Base-by-base conservation (phyloP, 2,113 vertebrate species). In the Pterocles gutturalis region DNA sequence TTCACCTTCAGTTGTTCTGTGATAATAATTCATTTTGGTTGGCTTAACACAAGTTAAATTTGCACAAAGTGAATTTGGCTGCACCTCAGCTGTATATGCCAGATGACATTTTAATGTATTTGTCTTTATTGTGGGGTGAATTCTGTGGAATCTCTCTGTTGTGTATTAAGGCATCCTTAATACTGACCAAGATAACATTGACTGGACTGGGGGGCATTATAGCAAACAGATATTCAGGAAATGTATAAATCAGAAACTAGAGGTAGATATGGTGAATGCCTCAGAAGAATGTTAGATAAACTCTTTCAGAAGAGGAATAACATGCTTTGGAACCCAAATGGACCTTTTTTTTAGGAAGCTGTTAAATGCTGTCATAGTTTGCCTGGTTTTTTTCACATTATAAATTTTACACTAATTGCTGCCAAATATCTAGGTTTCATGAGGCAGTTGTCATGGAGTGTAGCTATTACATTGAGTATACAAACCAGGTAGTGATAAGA, bases 261-360 rank as follows among this genome's bases (percentile, higher is more conserved):
- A 83, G 28, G 9, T 22, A 7, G 13, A 16, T 45, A 2, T 8
- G 4, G 9, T 19, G 13, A 61, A 25, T 1, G 2, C 3, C 16
- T 46, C 36, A 82, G 41, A 58, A 67, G 16, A 48, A 54, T 2
- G 6, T 3, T 9, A 17, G 18, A 25, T 16, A 2, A 21, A 54
- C 67, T 76, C 3, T 45, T 80, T 71, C 36, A 83, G n/a, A 76
- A 64, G 24, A 58, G 2, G 9, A 26, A n/a, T 17, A 71, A 62
- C 13, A 51, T 29, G 18, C 9, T 58, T 80, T 62, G 60, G 31
- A 80, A 54, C 7, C 4, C 14, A 9, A 67, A 61, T n/a, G 3
- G 25, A 15, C 15, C 16, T 20, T 54, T 55, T 55, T 71, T 54
- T n/a, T 21, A 93, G 25, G 48, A 80, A 78, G 8, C 3, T 71